Base-by-base conservation (phyloP, 2,797 vertebrate species). In the Melanotaenia pygmaea region DNA sequence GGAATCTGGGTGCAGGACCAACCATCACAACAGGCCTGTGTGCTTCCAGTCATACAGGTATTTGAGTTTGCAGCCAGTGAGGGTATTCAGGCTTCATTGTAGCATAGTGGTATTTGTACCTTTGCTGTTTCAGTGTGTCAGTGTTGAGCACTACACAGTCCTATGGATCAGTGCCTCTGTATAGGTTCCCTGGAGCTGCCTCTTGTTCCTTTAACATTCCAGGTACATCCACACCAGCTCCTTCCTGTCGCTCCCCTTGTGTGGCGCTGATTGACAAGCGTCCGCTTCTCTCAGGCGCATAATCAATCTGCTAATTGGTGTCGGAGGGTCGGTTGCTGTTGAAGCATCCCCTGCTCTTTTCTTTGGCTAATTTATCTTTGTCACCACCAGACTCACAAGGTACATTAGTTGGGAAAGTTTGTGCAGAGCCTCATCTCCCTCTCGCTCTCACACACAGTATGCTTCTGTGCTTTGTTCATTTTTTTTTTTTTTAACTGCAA, bases 261-360 rank as follows among this genome's bases (percentile, higher is more conserved):
- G 85, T 84, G 81, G 89, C 81, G 93, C 86, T 94, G 93, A 94
- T 76, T 92, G 94, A 94, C 91, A 91, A 89, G 91, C 88, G 89
- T 93, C 92, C 85, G 86, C 91, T 91, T 90, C 91, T 93, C 92
- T 91, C 87, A 91, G 90, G 85, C 89, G 89, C 91, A 83, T 92
- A 93, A 94, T 94, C 92, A 94, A 93, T 94, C 91, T 93, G 89
- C 91, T 94, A 93, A 94, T 95, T 94, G 90, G 92, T 93, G 93
- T 93, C 86, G 81, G 89, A 93, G 88, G 92, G 90, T 93, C 90
- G 84, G 88, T 51, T 87, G 89, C 89, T 92, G 91, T 90, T 90
- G 91, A 93, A 91, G 91, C 89, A 59, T 93, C 86, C 76, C 92
- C 82, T 67, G 56, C 82, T 94, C 91, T 93, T 91, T 50, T 93